phyloP scores from a whole-genome alignment of 2,797 vertebrate species.

The Coregonus sp. region DNA sequence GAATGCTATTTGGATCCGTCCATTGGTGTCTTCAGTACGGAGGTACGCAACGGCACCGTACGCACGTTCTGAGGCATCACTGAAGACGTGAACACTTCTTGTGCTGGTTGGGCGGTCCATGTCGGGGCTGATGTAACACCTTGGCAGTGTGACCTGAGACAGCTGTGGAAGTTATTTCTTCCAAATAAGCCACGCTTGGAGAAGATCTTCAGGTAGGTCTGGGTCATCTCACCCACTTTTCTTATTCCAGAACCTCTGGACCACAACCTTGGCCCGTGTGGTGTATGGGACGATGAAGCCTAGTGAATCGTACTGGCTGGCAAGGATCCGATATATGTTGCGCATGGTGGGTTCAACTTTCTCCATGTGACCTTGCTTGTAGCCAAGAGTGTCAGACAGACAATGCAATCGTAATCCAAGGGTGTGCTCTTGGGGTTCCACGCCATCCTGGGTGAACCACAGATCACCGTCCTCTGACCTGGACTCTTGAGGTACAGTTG shows the following conservation, averaged over 20 bases:
- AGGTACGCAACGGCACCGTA: no score
- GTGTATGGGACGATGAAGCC: slow-evolving; percentile 12
- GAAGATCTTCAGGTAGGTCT: slow-evolving; percentile 1
- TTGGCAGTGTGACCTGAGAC: not conserved
- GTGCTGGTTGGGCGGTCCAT: not conserved
- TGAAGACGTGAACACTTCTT: no score
- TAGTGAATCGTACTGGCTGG: slow-evolving; percentile 19
- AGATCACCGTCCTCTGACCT: not conserved
- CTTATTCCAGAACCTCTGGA: slow-evolving; percentile 2
- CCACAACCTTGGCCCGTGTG: not conserved
- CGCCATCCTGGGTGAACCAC: slow-evolving; percentile 1
- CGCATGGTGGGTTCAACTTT: not conserved
- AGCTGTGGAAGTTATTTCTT: not conserved
- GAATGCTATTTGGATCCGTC: no score
- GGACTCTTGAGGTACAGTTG: not conserved
- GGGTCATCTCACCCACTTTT: slow-evolving; percentile 17
- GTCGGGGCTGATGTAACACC: not conserved
- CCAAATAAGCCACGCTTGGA: slow-evolving; percentile 8
- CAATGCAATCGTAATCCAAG: slow-evolving; percentile 8
- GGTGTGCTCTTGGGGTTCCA: not conserved
- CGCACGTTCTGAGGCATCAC: not conserved
- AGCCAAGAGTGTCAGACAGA: not conserved
- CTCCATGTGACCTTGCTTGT: not conserved
- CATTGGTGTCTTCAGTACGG: no score
- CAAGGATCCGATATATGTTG: slow-evolving; percentile 3